Conservation (phyloP, 2,888 invertebrate species). For the Nymphalis c-album region DNA sequence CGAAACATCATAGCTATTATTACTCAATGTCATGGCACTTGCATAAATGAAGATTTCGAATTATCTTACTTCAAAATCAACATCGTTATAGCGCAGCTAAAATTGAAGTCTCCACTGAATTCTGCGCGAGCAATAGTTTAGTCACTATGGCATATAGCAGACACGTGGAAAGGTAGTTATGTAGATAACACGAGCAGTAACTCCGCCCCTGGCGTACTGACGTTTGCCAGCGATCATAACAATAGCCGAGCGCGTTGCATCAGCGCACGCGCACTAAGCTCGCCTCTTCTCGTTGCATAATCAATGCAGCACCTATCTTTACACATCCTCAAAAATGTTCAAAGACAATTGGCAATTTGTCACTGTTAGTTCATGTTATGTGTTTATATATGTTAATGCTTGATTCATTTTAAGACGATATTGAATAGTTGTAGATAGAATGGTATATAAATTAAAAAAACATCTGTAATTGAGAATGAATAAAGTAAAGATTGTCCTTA, state of each 20-base stretch:
- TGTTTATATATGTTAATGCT: not conserved
- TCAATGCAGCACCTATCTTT: slow-evolving; percentile 24
- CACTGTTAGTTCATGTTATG: not conserved
- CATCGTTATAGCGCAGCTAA: not conserved
- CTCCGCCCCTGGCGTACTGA: slow-evolving; percentile 45
- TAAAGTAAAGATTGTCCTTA: slow-evolving; percentile 32
- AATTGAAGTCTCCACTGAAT: slow-evolving; percentile 1
- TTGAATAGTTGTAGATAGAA: too few relatives aligned
- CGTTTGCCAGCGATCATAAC: slow-evolving; percentile 47
- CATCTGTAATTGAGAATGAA: not conserved
- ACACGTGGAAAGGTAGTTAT: slow-evolving; percentile 22
- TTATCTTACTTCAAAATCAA: not conserved
- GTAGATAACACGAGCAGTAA: slow-evolving; percentile 29
- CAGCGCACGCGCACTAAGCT: slow-evolving; percentile 42
- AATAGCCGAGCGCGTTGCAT: slow-evolving; percentile 46
- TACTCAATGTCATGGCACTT: slow-evolving; percentile 45
- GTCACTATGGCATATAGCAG: slow-evolving; percentile 17
- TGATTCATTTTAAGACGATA: too few relatives aligned
- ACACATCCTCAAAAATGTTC: slow-evolving; percentile 19
- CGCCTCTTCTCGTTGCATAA: slow-evolving; percentile 41
- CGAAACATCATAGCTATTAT: slow-evolving; percentile 52
- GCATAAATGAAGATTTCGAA: slow-evolving; percentile 39
- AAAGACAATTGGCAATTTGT: not conserved
- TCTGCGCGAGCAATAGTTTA: not conserved
- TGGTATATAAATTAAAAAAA: not conserved